These are phyloP conservation scores for Arremon aurantiirostris DNA, from an alignment of 2,797 vertebrate species.

Conservation along the genomic window DNA sequence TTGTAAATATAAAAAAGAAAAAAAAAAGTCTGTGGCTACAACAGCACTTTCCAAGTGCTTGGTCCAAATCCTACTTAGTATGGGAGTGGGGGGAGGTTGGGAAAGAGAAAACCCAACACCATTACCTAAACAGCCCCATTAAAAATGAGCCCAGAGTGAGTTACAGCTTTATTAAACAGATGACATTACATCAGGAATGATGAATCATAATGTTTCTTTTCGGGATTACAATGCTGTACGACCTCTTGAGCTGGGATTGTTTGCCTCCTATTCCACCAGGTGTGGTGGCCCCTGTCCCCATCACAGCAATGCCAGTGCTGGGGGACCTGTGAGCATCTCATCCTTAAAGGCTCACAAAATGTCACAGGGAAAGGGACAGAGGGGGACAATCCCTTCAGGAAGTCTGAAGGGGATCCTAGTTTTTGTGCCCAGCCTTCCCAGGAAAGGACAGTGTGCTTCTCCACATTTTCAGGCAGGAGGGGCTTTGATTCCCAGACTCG, in stretches of 20 bases:
- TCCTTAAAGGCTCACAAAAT: neutral
- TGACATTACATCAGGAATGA: conserved; percentile 70
- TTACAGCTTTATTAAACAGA: conserved; percentile 71
- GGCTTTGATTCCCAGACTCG: neutral
- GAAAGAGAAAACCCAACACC: conserved; percentile 5
- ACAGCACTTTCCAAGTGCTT: conserved; percentile 32
- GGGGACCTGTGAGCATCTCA: neutral
- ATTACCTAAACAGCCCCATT: conserved; percentile 70
- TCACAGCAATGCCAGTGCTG: neutral
- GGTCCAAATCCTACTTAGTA: conserved; percentile 32
- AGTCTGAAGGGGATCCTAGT: fast-evolving
- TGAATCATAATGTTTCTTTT: conserved; percentile 73
- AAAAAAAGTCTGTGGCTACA: conserved; percentile 39
- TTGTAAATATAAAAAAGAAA: conserved; percentile 33
- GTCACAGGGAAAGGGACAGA: neutral
- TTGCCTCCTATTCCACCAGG: conserved; percentile 58
- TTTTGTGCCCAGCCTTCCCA: neutral
- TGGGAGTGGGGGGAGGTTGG: neutral
- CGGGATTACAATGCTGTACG: conserved; percentile 28
- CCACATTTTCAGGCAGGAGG: neutral
- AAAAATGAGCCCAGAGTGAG: conserved; percentile 66
- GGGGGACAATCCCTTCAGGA: neutral
- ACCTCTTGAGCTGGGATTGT: conserved; percentile 65
- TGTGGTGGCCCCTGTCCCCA: conserved; percentile 34
- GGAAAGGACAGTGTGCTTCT: neutral